Conservation (phyloP, 2,888 invertebrate genomes). For the Apamea anceps region DNA sequence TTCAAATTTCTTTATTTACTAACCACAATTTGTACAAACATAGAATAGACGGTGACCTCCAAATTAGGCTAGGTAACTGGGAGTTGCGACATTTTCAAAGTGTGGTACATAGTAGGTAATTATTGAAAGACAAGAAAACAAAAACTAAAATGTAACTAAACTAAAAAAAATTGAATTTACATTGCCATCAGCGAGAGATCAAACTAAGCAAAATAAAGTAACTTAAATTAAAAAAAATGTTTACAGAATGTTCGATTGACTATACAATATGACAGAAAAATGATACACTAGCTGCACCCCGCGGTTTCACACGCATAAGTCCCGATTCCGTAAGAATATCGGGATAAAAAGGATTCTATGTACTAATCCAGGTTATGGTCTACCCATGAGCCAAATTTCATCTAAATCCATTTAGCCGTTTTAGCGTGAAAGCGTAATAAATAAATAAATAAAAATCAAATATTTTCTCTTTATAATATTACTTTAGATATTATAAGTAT, state of each 20-base stretch:
- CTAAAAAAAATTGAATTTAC: no score
- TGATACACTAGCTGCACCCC: neutral
- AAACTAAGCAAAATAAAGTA: no score
- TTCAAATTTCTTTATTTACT: no score
- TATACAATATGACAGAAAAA: neutral
- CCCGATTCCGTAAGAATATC: neutral
- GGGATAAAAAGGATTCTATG: neutral
- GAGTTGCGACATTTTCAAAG: no score
- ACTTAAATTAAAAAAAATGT: neutral
- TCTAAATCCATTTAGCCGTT: neutral
- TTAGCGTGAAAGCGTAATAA: neutral
- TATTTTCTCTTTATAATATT: neutral
- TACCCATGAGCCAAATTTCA: neutral
- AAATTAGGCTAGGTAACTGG: no score
- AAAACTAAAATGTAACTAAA: no score
- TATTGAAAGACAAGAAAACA: no score
- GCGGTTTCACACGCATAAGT: no score
- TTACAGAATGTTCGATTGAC: neutral
- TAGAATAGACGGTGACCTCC: no score
- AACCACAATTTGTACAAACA: no score
- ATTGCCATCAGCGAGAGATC: no score
- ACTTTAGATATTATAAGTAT: neutral
- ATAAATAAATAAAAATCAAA: neutral
- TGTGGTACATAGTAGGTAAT: no score
- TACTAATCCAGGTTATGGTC: neutral